Conservation (phyloP, 2,113 vertebrate species). For the Eulacestoma nigropectus region DNA sequence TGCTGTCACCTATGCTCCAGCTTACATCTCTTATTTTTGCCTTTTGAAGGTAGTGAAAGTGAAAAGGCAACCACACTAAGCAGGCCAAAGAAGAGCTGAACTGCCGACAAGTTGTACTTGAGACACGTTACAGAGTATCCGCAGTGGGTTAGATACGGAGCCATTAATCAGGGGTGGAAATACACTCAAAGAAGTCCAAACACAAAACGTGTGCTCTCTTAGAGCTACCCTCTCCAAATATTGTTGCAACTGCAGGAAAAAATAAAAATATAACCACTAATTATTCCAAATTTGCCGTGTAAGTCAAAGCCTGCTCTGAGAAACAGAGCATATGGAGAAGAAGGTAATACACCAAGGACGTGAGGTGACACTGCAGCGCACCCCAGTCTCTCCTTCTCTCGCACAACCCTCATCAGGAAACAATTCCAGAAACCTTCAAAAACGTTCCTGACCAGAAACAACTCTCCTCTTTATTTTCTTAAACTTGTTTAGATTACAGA, state of each 20-base stretch:
- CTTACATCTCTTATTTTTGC: neutral
- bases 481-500: conserved; percentile 9
- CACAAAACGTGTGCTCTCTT: neutral
- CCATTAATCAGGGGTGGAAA: neutral
- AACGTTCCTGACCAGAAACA: neutral
- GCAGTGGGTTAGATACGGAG: rapidly evolving
- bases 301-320: neutral
- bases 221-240: neutral
- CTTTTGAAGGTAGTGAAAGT: neutral
- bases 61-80: neutral
- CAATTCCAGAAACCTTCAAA: neutral
- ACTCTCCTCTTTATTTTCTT: neutral
- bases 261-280: neutral
- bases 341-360: neutral
- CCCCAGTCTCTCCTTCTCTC: neutral
- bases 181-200: neutral
- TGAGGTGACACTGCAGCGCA: neutral
- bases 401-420: neutral
- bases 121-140: neutral
- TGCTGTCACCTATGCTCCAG: neutral
- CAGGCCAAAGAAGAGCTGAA: neutral
- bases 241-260: neutral
- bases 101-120: neutral
- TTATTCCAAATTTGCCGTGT: neutral
- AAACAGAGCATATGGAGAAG: neutral